These are phyloP conservation scores for Myotis brandtii DNA, from an alignment of 2,113 vertebrate species.

Conservation along the genomic window DNA sequence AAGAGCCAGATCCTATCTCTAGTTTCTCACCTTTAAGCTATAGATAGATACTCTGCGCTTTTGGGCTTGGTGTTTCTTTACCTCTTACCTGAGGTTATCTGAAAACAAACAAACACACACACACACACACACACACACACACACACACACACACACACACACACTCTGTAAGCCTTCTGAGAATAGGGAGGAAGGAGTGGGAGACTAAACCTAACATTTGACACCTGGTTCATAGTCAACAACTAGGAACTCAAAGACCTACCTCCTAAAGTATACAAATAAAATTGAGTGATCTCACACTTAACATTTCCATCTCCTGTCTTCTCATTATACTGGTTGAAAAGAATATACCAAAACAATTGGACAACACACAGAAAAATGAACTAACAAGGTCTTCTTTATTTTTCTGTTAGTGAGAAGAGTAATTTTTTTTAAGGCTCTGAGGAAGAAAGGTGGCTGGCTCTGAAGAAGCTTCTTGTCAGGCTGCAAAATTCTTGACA, in stretches of 20 bases:
- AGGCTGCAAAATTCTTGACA: slow-evolving; percentile 33
- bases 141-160: background rate
- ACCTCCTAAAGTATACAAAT: slow-evolving; percentile 29
- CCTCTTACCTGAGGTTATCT: slow-evolving; percentile 29
- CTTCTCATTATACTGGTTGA: background rate
- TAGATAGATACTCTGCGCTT: background rate
- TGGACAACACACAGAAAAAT: slow-evolving; percentile 2
- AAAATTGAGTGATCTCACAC: slow-evolving; percentile 22
- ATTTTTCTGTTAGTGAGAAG: slow-evolving; percentile 18
- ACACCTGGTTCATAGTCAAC: slow-evolving; percentile 46
- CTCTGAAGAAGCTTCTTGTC: slow-evolving; percentile 50
- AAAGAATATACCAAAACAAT: slow-evolving; percentile 61
- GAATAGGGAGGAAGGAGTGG: slow-evolving; percentile 26
- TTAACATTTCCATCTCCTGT: slow-evolving; percentile 39
- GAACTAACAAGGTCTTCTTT: slow-evolving; percentile 33
- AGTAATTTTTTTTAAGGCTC: background rate
- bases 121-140: too few relatives aligned
- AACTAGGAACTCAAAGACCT: slow-evolving; percentile 44
- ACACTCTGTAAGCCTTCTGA: slow-evolving; percentile 46
- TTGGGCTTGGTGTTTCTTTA: slow-evolving; percentile 42
- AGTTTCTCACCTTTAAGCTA: slow-evolving; percentile 43
- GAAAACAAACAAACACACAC: too few relatives aligned
- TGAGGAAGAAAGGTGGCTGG: slow-evolving; percentile 19
- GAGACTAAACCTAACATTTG: slow-evolving; percentile 29
- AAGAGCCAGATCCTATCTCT: slow-evolving; percentile 24